Conservation (phyloP, 2,888 invertebrate species). For the Nowickia ferox region DNA sequence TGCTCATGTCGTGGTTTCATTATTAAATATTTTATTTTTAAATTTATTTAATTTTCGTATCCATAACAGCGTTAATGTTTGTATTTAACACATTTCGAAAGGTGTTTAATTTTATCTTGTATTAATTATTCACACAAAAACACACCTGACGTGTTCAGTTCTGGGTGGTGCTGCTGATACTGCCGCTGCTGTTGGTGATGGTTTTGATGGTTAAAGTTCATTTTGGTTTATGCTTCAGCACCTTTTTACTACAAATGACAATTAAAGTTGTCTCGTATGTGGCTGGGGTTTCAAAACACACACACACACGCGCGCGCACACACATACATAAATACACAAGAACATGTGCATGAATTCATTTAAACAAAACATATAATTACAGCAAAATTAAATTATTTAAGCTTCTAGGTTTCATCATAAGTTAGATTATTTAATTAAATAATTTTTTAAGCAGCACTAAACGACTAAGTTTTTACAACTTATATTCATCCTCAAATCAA, state of each 20-base stretch:
- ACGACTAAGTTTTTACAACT: too few species aligned
- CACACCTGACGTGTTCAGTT: constrained; percentile 30
- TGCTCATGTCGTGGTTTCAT: constrained; percentile 38
- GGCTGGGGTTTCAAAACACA: constrained; percentile 4
- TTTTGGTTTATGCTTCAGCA: constrained; percentile 67
- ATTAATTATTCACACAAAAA: constrained; percentile 50
- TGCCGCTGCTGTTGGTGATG: constrained; percentile 20
- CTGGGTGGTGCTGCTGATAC: not conserved
- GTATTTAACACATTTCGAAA: constrained; percentile 27
- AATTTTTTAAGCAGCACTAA: not conserved
- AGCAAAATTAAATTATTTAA: not conserved
- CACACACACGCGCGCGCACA: not conserved
- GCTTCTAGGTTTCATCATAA: not conserved
- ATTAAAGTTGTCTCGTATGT: constrained; percentile 58
- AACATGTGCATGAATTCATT: not conserved
- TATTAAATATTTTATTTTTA: not conserved
- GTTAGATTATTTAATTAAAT: not conserved
- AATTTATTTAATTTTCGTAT: constrained; percentile 2
- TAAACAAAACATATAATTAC: constrained; percentile 17
- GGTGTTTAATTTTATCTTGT: constrained; percentile 50
- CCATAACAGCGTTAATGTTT: not conserved
- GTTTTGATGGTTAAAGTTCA: constrained; percentile 68
- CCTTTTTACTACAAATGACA: constrained; percentile 60
- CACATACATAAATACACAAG: not conserved
- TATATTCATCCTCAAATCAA: too few species aligned